These are phyloP conservation scores for Verasper variegatus DNA, from an alignment of 2,113 vertebrate species.

Conservation along the genomic window DNA sequence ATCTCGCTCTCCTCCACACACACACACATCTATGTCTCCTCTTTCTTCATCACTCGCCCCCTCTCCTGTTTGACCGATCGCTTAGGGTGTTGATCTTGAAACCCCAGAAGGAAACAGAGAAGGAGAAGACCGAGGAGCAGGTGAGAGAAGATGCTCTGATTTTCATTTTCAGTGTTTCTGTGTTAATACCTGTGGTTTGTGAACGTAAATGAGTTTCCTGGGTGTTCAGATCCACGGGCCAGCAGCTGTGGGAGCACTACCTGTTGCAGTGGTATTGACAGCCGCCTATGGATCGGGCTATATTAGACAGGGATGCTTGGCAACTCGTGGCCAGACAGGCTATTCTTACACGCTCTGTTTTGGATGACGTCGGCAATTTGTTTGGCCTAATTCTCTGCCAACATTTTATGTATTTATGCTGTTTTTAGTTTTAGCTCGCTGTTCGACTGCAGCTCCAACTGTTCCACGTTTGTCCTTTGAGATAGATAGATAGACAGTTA, in stretches of 20 bases:
- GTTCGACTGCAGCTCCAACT: background rate
- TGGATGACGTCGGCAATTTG: conserved; percentile 66
- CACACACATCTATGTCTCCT: background rate
- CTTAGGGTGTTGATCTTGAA: background rate
- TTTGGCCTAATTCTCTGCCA: conserved; percentile 54
- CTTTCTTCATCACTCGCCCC: background rate
- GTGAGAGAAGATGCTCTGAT: conserved; percentile 54
- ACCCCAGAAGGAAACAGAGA: conserved; percentile 1
- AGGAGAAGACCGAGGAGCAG: conserved; percentile 40
- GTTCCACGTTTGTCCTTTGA: background rate
- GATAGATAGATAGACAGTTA: background rate
- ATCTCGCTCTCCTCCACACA: background rate
- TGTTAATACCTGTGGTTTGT: background rate
- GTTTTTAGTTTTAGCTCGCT: conserved; percentile 39
- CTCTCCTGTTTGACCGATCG: background rate
- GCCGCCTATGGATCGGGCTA: conserved; percentile 51
- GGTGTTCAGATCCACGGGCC: background rate
- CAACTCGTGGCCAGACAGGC: conserved; percentile 66
- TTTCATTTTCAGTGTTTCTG: background rate
- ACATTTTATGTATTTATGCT: conserved; percentile 41
- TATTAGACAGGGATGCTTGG: conserved; percentile 70
- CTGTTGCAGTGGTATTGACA: conserved; percentile 55
- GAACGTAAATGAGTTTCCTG: background rate
- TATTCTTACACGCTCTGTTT: conserved; percentile 73
- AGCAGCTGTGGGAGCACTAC: conserved; percentile 32